A percentile compares a stretch with the other conserved stretches of the same genome.
Evolutionary conservation across 2,113 vertebrate genomes (phyloP).

Genomic region (Apodemus speciosus): DNA sequence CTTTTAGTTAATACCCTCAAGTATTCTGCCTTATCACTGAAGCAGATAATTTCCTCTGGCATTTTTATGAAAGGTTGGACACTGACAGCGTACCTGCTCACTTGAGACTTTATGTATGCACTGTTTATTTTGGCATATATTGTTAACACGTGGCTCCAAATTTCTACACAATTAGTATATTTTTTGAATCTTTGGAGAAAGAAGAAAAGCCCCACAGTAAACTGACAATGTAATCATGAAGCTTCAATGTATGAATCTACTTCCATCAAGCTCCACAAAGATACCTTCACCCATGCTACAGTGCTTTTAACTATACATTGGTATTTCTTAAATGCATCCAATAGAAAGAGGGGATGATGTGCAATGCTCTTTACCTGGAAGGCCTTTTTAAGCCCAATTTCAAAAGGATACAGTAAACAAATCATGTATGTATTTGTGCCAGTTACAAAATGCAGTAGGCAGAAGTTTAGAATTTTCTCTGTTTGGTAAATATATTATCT

Average conservation of each 20-base stretch:
- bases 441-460: slow-evolving; percentile 23
- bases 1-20: slow-evolving; percentile 58
- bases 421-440: background rate
- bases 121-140: slow-evolving; percentile 20
- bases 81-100: background rate
- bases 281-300: background rate
- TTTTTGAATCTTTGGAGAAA: background rate
- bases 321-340: background rate
- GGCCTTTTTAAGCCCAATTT: slow-evolving; percentile 26
- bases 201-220: background rate
- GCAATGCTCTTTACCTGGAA: background rate
- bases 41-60: slow-evolving; percentile 53
- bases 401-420: slow-evolving; percentile 27
- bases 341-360: background rate
- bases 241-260: background rate
- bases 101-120: slow-evolving; percentile 29
- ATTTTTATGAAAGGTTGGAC: slow-evolving; percentile 37
- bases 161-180: slow-evolving; percentile 10
- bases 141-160: slow-evolving; percentile 3
- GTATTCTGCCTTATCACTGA: slow-evolving; percentile 40
- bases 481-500: slow-evolving; percentile 33
- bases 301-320: background rate
- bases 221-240: background rate
- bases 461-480: slow-evolving; percentile 36
- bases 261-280: background rate